Conservation (phyloP, 1,140 invertebrate genomes). For the Phocides pigmalion region DNA sequence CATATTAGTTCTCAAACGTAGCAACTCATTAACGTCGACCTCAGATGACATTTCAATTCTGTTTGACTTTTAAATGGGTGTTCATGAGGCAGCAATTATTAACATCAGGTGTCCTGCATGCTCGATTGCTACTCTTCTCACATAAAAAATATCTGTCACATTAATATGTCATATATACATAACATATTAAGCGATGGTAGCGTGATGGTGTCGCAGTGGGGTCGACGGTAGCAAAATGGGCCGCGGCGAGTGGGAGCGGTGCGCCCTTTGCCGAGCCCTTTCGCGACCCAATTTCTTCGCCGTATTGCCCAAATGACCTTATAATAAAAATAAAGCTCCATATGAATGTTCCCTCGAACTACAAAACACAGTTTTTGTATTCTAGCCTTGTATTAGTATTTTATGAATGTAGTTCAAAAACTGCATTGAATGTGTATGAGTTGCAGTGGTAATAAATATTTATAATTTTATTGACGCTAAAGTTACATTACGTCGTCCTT, state of each 20-base stretch:
- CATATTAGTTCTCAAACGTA: too few species aligned
- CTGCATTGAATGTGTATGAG: background rate
- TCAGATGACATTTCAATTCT: too few species aligned
- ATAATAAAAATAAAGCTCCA: slow-evolving; percentile 20
- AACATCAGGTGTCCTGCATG: too few species aligned
- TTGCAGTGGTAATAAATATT: background rate
- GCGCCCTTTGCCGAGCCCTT: slow-evolving; percentile 31
- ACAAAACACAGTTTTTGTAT: background rate
- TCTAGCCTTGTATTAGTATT: background rate
- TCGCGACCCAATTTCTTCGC: slow-evolving; percentile 27
- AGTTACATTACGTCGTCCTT: background rate
- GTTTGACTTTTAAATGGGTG: too few species aligned
- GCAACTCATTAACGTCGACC: too few species aligned
- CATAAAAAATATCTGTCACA: too few species aligned
- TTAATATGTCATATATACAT: slow-evolving; percentile 4
- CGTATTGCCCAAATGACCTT: slow-evolving; percentile 23
- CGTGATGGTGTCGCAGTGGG: slow-evolving; percentile 28
- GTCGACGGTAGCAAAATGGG: slow-evolving; percentile 32
- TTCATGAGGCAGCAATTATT: too few species aligned
- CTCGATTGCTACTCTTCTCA: background rate
- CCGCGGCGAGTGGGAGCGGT: slow-evolving; percentile 16
- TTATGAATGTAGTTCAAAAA: background rate
- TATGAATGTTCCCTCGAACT: background rate
- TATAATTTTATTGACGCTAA: background rate
- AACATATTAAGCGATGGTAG: background rate